These are phyloP conservation scores for Zapus hudsonius DNA, from an alignment of 2,113 vertebrate species.

Conservation along the genomic window DNA sequence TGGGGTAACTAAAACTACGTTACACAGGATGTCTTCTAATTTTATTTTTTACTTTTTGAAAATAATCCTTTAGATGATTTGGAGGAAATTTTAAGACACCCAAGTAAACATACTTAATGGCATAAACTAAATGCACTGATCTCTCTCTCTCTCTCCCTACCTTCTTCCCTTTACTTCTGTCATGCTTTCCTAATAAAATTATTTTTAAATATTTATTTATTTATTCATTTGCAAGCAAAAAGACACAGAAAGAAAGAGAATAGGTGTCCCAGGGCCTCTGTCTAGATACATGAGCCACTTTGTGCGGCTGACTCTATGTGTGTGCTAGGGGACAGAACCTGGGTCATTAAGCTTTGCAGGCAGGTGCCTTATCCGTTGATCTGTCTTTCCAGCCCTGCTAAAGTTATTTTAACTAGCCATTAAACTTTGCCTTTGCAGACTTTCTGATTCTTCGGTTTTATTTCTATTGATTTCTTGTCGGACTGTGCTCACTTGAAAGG, in stretches of 20 bases:
- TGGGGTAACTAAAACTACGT: neutral
- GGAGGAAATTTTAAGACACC: neutral
- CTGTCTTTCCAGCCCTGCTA: neutral
- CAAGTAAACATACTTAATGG: neutral
- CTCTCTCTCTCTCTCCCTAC: rapidly evolving
- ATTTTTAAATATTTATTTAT: too few species aligned
- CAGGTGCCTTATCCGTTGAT: too few species aligned
- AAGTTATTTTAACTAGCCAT: neutral
- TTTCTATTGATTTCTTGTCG: neutral
- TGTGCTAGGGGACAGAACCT: too few species aligned
- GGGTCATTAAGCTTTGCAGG: too few species aligned
- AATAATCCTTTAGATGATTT: neutral
- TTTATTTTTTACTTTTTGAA: conserved; percentile 1
- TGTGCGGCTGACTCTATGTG: too few species aligned
- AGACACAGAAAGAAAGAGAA: too few species aligned
- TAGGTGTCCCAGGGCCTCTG: too few species aligned
- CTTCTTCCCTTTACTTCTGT: neutral
- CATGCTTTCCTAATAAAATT: too few species aligned
- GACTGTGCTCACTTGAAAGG: neutral
- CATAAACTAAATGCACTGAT: neutral
- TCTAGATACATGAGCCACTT: too few species aligned
- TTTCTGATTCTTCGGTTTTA: neutral
- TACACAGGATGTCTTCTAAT: neutral
- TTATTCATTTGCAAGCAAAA: too few species aligned
- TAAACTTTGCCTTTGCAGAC: neutral